Evolutionary conservation across 2,797 vertebrate genomes (phyloP), one percentile per base, ranked within the genome.

Genomic region (Microtus californicus): DNA sequence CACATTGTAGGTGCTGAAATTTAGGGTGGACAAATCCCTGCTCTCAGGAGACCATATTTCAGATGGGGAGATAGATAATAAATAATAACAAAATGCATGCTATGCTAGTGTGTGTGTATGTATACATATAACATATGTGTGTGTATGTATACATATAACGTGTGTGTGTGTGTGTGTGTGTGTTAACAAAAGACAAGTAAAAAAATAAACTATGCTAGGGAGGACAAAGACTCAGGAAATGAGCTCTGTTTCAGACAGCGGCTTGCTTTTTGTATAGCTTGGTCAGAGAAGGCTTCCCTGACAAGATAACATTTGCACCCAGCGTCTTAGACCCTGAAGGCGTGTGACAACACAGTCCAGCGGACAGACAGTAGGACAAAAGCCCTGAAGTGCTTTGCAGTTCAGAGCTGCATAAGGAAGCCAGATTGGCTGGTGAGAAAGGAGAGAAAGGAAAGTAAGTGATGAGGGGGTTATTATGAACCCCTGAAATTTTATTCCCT

Each of bases 391-490:
- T 37, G 17, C n/a, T 83, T 78, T 2, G 2, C 27, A 79, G 43
- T 59, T 89, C 83, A 82, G 25, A 95, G 19, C 23, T 40, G 81
- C 23, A 37, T 8, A 43, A 40, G n/a, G n/a, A 89, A 67, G 80
- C 21, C 82, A 82, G 40, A 69, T 10, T 69, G 61, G 7, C 31
- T 86, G 51, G 21, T 88, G 73, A 65, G 63, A 67, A 67, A 48
- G 63, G 31, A 79, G 54, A 51, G 15, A 23, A 91, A 79, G 88
- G 56, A 81, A 80, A 95, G n/a, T 31, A 86, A 74, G 48, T 78
- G 69, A 69, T 14, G n/a, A 91, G 5, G 34, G 34, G 65, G n/a
- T 65, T 51, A 78, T 54, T 40, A 43, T 34, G 54, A 91, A 11
- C 1, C 61, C 6, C 43, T 37, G 9, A 25, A 59, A 65, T 61